Percentiles rank a stretch among this genome's conserved stretches.
Evolutionary conservation across 2,888 invertebrate species (phyloP).

Genomic region (Drosophila picticornis): DNA sequence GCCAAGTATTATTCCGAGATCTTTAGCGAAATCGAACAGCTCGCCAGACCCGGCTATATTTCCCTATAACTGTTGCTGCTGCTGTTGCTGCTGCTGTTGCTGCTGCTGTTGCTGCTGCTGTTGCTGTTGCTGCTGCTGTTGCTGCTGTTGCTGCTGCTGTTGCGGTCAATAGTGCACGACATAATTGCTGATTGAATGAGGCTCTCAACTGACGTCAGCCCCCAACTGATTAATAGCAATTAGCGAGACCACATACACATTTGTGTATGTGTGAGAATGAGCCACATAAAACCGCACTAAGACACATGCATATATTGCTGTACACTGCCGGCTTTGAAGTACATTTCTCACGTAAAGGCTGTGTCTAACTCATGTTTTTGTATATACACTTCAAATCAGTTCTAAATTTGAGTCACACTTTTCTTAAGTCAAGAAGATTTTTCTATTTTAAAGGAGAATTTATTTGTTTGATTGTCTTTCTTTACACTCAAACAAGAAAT

Average conservation of each 20-base stretch:
- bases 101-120: conserved; percentile 26
- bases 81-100: conserved; percentile 35
- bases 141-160: conserved; percentile 9
- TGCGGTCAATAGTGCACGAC: conserved; percentile 72
- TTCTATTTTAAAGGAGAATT: not conserved
- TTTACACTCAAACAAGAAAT: not conserved
- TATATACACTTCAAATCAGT: not conserved
- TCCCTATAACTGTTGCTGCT: conserved; percentile 16
- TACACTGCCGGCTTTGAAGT: not conserved
- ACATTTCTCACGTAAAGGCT: not conserved
- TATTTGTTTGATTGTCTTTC: not conserved
- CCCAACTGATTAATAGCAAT: conserved; percentile 68
- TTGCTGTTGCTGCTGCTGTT: conserved; percentile 1
- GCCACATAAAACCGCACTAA: not conserved
- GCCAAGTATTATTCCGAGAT: conserved; percentile 11
- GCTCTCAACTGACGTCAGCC: conserved; percentile 68
- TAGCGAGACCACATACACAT: conserved; percentile 39
- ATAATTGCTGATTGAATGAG: conserved; percentile 68
- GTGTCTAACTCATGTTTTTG: not conserved
- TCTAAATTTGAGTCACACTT: not conserved
- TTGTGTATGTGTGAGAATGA: not conserved
- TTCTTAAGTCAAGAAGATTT: too few relatives aligned
- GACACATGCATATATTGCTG: not conserved
- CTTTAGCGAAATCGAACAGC: conserved; percentile 37
- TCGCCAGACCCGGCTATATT: not conserved